These are phyloP conservation scores for Drosophila infuscata DNA, from an alignment of 2,888 invertebrate genomes.

Conservation along the genomic window DNA sequence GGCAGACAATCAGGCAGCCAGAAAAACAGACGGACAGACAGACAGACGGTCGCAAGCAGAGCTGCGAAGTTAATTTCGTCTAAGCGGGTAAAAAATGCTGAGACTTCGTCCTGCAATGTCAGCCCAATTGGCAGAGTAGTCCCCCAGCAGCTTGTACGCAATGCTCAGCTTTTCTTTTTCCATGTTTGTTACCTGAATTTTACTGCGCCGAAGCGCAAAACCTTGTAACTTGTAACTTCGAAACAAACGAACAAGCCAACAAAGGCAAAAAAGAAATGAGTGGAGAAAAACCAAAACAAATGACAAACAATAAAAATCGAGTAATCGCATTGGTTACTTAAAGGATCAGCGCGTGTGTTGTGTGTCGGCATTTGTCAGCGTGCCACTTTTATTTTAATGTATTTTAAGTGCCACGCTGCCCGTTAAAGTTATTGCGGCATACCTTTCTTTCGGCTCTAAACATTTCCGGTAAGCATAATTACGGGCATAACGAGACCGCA, in stretches of 20 bases:
- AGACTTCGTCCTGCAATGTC: constrained; percentile 66
- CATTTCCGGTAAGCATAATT: constrained; percentile 64
- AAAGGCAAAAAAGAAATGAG: constrained; percentile 9
- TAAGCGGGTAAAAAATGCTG: constrained; percentile 72
- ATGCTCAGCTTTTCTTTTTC: constrained; percentile 49
- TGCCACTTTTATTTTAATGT: constrained; percentile 28
- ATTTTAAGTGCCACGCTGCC: constrained; percentile 47
- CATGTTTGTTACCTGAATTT: constrained; percentile 66
- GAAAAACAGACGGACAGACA: constrained; percentile 6
- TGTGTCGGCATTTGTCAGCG: constrained; percentile 17
- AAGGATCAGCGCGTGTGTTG: constrained; percentile 56
- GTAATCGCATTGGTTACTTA: constrained; percentile 74
- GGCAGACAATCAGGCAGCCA: constrained; percentile 6
- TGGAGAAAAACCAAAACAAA: constrained; percentile 49
- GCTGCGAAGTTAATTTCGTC: constrained; percentile 64
- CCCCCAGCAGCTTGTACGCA: constrained; percentile 37
- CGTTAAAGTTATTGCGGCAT: constrained; percentile 67
- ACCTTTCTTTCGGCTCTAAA: constrained; percentile 54
- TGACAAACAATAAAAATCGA: constrained; percentile 79
- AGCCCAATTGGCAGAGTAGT: constrained; percentile 53
- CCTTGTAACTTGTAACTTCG: constrained; percentile 22
- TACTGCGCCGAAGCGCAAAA: constrained; percentile 45
- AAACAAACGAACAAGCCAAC: constrained; percentile 27
- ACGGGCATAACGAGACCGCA: constrained; percentile 32
- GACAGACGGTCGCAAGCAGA: constrained; percentile 1